A percentile compares a stretch with the other conserved stretches of the same genome.
Conservation (phyloP, 1,140 invertebrate species). For the Lysiphlebus fabarum region DNA sequence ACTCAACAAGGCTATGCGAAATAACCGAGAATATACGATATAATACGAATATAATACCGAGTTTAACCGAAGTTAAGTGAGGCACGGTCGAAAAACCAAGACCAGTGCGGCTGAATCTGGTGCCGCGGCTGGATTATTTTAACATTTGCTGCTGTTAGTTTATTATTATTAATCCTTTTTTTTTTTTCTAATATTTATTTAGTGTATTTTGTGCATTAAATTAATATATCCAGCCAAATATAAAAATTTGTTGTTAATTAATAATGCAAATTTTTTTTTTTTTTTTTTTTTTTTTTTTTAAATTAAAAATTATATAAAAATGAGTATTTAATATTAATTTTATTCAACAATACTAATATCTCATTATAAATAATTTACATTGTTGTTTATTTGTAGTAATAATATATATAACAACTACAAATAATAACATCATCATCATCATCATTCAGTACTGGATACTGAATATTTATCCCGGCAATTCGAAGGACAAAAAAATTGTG, state of each 20-base stretch:
- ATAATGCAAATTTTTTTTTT: neutral
- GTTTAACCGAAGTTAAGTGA: slow-evolving; percentile 22
- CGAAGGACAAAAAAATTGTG: slow-evolving; percentile 18
- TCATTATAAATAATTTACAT: no score
- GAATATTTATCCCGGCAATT: slow-evolving; percentile 4
- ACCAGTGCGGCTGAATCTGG: slow-evolving; percentile 29
- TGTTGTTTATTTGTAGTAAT: no score
- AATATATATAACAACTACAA: no score
- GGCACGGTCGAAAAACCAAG: slow-evolving; percentile 20
- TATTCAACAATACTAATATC: no score
- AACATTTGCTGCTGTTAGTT: neutral
- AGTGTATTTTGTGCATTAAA: slow-evolving; percentile 16
- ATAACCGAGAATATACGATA: slow-evolving; percentile 17
- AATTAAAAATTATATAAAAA: no score
- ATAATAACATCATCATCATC: no score
- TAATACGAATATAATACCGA: slow-evolving; percentile 16
- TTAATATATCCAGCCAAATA: neutral
- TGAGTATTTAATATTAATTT: no score
- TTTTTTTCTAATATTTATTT: slow-evolving; percentile 12
- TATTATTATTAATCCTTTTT: no score
- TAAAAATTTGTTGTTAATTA: slow-evolving; percentile 2
- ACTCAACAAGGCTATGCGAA: slow-evolving; percentile 2
- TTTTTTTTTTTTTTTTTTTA: neutral
- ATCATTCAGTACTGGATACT: neutral
- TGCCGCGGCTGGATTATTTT: slow-evolving; percentile 30